phyloP scores from a whole-genome alignment of 2,888 invertebrate species.

The Drosophila nr. fundita region DNA sequence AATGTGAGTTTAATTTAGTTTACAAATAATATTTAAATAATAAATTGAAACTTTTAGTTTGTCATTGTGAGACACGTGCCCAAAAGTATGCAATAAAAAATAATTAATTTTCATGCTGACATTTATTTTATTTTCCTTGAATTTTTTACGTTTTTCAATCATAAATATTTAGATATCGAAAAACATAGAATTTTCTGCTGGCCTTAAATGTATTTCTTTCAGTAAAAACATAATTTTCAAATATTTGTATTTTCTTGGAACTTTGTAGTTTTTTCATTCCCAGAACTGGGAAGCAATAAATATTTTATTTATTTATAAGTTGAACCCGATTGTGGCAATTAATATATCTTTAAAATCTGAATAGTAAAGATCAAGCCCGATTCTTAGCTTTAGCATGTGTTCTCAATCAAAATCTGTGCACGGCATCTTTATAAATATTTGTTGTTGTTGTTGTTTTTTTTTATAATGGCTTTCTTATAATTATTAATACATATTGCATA shows the following conservation, averaged over 20 bases:
- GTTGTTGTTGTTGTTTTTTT: slow-evolving; percentile 34
- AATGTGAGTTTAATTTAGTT: not conserved
- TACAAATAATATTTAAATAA: not conserved
- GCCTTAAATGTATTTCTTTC: not conserved
- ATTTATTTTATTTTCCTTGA: not conserved
- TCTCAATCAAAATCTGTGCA: not conserved
- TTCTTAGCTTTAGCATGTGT: not conserved
- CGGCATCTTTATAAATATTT: not conserved
- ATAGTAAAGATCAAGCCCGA: not conserved
- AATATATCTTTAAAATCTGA: not conserved
- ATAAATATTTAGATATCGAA: not conserved
- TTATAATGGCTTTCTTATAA: not conserved
- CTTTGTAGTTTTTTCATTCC: not conserved
- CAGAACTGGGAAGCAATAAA: not conserved
- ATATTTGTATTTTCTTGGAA: not conserved
- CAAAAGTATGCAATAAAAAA: slow-evolving; percentile 52
- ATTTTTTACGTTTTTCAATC: not conserved
- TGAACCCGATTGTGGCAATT: not conserved
- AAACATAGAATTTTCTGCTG: not conserved
- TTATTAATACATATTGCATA: slow-evolving; percentile 28
- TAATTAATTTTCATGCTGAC: not conserved
- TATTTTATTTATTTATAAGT: not conserved
- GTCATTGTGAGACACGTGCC: slow-evolving; percentile 11
- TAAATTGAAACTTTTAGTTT: not conserved
- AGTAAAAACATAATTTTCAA: not conserved